These are phyloP conservation scores for Tetramorium simillimum DNA, from an alignment of 1,140 invertebrate species.

Conservation along the genomic window DNA sequence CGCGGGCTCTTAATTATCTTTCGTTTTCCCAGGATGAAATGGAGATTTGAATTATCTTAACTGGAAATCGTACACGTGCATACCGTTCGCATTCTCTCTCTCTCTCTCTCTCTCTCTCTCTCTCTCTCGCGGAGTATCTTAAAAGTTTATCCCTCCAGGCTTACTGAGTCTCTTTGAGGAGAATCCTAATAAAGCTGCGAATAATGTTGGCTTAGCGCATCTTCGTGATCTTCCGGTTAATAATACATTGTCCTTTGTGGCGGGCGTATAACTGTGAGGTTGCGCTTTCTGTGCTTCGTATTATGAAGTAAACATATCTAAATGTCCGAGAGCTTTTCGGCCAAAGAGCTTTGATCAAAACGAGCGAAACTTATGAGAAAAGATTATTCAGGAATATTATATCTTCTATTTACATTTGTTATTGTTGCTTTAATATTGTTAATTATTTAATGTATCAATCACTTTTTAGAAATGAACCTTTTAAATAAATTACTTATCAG, in stretches of 20 bases:
- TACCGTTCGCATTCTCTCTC: neutral
- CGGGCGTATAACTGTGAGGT: neutral
- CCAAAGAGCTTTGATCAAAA: neutral
- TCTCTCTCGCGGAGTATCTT: neutral
- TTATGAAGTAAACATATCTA: neutral
- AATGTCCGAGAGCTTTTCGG: neutral
- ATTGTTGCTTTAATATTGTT: neutral
- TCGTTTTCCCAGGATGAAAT: neutral
- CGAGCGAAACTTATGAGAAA: neutral
- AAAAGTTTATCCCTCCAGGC: constrained; percentile 17
- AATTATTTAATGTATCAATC: neutral
- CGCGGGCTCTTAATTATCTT: constrained; percentile 27
- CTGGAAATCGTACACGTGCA: neutral
- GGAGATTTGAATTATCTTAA: constrained; percentile 6
- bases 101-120: neutral
- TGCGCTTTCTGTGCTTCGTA: neutral
- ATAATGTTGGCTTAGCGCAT: constrained; percentile 27
- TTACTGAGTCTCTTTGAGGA: constrained; percentile 2
- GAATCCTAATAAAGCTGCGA: constrained; percentile 21
- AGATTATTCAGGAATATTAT: neutral
- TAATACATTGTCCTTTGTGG: constrained; percentile 11
- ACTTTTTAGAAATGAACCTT: neutral
- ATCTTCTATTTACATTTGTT: neutral
- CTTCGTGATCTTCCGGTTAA: neutral
- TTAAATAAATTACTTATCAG: neutral